Evolutionary conservation across 2,888 invertebrate species (phyloP).

Genomic region (Malachius bipustulatus): DNA sequence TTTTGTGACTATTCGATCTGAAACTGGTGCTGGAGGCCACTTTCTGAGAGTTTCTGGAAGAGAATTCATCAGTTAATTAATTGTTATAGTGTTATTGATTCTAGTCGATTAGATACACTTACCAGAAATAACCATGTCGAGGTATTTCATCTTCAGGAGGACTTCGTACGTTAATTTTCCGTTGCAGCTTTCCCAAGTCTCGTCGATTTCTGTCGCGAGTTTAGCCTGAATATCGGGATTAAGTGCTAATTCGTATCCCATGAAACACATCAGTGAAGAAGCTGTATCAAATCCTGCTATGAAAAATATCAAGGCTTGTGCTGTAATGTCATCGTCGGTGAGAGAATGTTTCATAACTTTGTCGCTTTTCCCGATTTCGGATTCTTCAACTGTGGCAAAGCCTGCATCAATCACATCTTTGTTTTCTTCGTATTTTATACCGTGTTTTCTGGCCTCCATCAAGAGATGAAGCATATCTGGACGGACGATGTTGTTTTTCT

Average conservation of each 20-base stretch:
- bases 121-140: constrained; percentile 15
- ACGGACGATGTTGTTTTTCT: constrained; percentile 3
- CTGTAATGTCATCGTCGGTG: constrained; percentile 5
- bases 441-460: too few relatives aligned
- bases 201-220: constrained; percentile 28
- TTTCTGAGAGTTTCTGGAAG: constrained; percentile 38
- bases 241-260: too few relatives aligned
- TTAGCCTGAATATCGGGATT: constrained; percentile 27
- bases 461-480: too few relatives aligned
- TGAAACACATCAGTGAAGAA: constrained; percentile 6
- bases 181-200: too few relatives aligned
- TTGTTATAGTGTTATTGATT: not conserved
- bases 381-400: constrained; percentile 7
- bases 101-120: not conserved
- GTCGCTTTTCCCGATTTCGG: not conserved
- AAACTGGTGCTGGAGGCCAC: constrained; percentile 38
- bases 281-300: constrained; percentile 15
- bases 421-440: not conserved
- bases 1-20: constrained; percentile 40
- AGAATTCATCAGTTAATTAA: too few relatives aligned
- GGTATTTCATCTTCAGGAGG: too few relatives aligned
- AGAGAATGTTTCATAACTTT: constrained; percentile 6
- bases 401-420: constrained; percentile 3
- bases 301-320: constrained; percentile 15
- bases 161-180: too few relatives aligned